Evolutionary conservation across 1,140 invertebrate genomes (phyloP), one percentile per base, ranked within the genome.

Genomic region (Trachymyrmex septentrionalis): DNA sequence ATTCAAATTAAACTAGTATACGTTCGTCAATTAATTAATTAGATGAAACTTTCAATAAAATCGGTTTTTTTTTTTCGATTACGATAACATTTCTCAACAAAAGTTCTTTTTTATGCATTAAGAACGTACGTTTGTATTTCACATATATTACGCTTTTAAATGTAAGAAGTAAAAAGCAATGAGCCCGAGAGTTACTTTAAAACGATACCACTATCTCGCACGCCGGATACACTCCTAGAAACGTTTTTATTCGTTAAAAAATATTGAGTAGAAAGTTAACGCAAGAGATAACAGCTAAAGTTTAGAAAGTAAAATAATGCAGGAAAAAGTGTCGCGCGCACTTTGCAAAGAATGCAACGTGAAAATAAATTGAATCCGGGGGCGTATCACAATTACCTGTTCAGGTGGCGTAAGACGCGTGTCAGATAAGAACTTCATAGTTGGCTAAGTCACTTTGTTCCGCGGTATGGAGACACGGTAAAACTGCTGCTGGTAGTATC

Each of bases 221-320:
- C 44, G 14, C 59, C 44, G 27, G 24, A 80, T 67, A 21, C 21
- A 69, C n/a, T 57, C 3, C 21, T 38, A 44, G 55, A 71, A 71
- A 55, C 16, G 7, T 59, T 69, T 71, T 69, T 78, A n/a, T 27
- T 19, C 10, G 63, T 69, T 30, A 21, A 59, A 19, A 59, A 73
- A 27, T 21, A 63, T 24, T 19, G n/a, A 50, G 24, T 55, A 73
- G 80, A 61, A 73, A 84, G 24, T 84, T 34, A 81, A n/a, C 3
- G 66, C 19, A 14, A 84, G 21, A 69, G 77, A 80, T 80, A 80
- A 80, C 48, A 34, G 5, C 3, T 38, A n/a, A 84, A n/a, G 9
- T 84, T 57, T 61, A 84, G 80, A 82, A 82, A 82, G 80, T 82
- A 80, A 80, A 69, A 53, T 73, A 82, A 73, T 73, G 30, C 38